A percentile compares a stretch with the other conserved stretches of the same genome.
phyloP scores from a whole-genome alignment of 1,140 invertebrate genomes.

The Drosophila littoralis region DNA sequence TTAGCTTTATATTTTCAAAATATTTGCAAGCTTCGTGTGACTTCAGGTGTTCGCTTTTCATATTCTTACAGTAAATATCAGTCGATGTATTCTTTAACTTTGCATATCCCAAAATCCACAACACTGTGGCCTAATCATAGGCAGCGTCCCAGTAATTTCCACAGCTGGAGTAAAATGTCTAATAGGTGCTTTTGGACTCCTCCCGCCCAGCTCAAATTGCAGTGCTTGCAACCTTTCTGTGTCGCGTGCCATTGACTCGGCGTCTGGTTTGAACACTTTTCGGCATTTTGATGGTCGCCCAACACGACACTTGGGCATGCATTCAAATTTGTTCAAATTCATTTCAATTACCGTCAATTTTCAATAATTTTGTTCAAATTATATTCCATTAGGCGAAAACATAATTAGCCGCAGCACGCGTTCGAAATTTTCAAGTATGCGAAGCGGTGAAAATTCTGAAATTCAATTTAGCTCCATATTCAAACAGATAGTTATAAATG shows the following conservation, averaged over 20 bases:
- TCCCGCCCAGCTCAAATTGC: slow-evolving; percentile 46
- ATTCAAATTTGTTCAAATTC: slow-evolving; percentile 79
- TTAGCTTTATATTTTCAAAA: no score
- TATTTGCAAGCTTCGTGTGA: no score
- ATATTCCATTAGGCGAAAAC: slow-evolving; percentile 69
- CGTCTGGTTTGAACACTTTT: slow-evolving; percentile 63
- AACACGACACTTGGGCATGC: slow-evolving; percentile 66
- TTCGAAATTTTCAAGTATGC: neutral
- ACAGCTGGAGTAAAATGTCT: slow-evolving; percentile 65
- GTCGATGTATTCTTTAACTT: slow-evolving; percentile 1
- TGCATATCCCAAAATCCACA: slow-evolving; percentile 40
- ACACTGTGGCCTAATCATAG: slow-evolving; percentile 55
- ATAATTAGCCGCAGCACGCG: slow-evolving; percentile 52
- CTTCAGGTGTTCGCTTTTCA: neutral
- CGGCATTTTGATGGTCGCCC: slow-evolving; percentile 64
- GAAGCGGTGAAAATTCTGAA: neutral
- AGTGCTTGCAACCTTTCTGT: slow-evolving; percentile 16
- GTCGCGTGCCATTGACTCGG: slow-evolving; percentile 60
- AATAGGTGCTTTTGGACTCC: slow-evolving; percentile 48
- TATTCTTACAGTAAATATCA: neutral
- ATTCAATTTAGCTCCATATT: neutral
- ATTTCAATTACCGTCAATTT: slow-evolving; percentile 82
- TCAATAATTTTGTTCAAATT: slow-evolving; percentile 79
- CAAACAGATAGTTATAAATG: neutral
- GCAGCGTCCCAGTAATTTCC: slow-evolving; percentile 58